Base-by-base conservation (phyloP, 37 sponge, comb jelly and placozoan species). In the Haliclona indistincta region DNA sequence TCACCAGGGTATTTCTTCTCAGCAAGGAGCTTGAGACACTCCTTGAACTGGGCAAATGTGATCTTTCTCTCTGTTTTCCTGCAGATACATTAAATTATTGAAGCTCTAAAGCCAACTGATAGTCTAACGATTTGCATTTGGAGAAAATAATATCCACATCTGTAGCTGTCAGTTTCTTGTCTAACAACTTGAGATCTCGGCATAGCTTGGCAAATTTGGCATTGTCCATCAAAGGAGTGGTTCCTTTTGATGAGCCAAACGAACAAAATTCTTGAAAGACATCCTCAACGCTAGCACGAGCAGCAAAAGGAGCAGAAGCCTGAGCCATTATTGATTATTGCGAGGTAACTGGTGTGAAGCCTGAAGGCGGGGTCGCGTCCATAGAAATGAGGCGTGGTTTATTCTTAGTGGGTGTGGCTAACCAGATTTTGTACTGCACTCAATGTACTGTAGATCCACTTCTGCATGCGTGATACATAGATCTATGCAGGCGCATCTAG, bases 31-130 rank as follows among this genome's bases (percentile, higher is more conserved):
- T 69, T 65, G 43, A 95, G 47, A 23, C 86, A 86, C 4, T 63
- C 68, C 43, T 70, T 20, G 67, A 95, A 95, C 84, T 95, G 89
- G 25, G 81, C 77, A 28, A 88, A 78, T 0, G 68, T 91, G 30
- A 95, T 91, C 43, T 91, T 95, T 26, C 96, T 71, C 17, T 91
- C 96, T 17, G 86, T 64, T 53, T 95, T 95, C 51, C 96, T 95
- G 73, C 29, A 53, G 22, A 15, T 32, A 66, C 51, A 17, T 47
- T 47, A 47, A 15, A 47, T 47, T 47, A 47, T 47, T 47, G 15
- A 10, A 10, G 51, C 15, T 47, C 10, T 15, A 17, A 47, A n/a
- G n/a, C n/a, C n/a, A n/a, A n/a, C n/a, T n/a, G 25, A 26, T 0
- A 17, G 22, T 49, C 86, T 77, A 54, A 84, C 88, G 76, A 63